A percentile compares a stretch with the other conserved stretches of the same genome.
phyloP scores from a whole-genome alignment of 2,113 vertebrate species.

The Alces alces region DNA sequence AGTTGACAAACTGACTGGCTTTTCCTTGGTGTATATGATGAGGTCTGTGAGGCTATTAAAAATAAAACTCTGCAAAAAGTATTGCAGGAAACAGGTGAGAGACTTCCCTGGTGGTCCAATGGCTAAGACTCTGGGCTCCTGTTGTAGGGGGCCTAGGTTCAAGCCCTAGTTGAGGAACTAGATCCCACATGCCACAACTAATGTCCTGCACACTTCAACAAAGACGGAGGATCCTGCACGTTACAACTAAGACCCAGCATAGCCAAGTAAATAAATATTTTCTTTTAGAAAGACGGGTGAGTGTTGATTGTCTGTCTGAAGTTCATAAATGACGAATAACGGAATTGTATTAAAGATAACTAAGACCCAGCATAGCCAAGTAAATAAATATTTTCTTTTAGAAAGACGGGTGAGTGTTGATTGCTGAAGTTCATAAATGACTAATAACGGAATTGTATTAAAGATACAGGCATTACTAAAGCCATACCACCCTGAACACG shows the following conservation, averaged over 20 bases:
- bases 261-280: neutral
- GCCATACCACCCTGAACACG: neutral
- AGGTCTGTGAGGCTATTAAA: neutral
- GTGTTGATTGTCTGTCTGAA: conserved; percentile 38
- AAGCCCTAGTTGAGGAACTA: neutral
- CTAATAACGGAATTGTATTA: conserved; percentile 54
- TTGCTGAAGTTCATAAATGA: conserved; percentile 50
- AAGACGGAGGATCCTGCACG: fast-evolving
- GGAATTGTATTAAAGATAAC: conserved; percentile 31
- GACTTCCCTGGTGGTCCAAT: neutral
- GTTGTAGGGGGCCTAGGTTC: neutral
- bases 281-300: neutral
- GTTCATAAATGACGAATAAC: conserved; percentile 57
- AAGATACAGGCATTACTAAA: neutral
- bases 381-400: neutral
- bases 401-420: conserved; percentile 35
- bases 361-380: neutral
- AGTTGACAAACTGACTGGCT: neutral
- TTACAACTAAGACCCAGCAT: neutral
- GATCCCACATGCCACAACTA: neutral
- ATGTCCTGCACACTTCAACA: neutral
- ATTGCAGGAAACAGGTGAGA: neutral
- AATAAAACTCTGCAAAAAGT: conserved; percentile 9
- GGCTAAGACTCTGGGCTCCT: neutral
- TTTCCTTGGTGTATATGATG: neutral